These are phyloP conservation scores for Eleginops maclovinus DNA, from an alignment of 2,113 vertebrate genomes.

Conservation along the genomic window DNA sequence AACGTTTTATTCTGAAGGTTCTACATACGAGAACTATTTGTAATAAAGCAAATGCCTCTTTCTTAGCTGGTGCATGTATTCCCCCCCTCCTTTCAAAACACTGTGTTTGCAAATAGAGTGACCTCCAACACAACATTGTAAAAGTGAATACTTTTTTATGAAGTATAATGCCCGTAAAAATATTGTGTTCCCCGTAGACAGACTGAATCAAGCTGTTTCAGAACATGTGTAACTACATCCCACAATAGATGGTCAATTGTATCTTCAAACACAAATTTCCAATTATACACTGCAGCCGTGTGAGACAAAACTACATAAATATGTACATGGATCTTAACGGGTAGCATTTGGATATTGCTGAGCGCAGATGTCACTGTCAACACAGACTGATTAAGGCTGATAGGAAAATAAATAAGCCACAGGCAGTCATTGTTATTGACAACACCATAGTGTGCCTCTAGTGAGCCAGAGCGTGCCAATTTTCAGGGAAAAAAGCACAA, in stretches of 20 bases:
- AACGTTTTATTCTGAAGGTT: neutral
- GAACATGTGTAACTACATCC: constrained; percentile 39
- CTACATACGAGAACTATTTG: too few relatives aligned
- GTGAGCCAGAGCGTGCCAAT: constrained; percentile 74
- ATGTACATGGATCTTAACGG: constrained; percentile 63
- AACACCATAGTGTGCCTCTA: constrained; percentile 75
- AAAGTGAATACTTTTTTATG: too few relatives aligned
- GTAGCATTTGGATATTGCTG: constrained; percentile 73
- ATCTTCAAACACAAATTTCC: constrained; percentile 58
- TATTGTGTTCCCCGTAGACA: neutral
- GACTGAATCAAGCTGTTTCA: neutral
- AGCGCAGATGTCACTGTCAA: constrained; percentile 82
- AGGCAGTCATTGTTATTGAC: constrained; percentile 80
- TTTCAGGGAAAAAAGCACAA: constrained; percentile 62
- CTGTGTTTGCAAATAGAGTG: neutral
- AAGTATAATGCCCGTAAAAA: neutral
- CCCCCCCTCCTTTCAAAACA: neutral
- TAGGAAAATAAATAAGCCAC: constrained; percentile 82
- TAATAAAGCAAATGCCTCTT: too few relatives aligned
- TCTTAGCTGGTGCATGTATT: neutral
- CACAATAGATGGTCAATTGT: constrained; percentile 52
- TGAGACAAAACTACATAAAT: constrained; percentile 63
- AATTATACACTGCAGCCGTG: constrained; percentile 56
- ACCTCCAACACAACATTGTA: neutral
- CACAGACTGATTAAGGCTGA: constrained; percentile 79